Percentiles rank a stretch among this genome's conserved stretches.
Conservation (phyloP, 2,797 vertebrate species). For the Carapus acus region DNA sequence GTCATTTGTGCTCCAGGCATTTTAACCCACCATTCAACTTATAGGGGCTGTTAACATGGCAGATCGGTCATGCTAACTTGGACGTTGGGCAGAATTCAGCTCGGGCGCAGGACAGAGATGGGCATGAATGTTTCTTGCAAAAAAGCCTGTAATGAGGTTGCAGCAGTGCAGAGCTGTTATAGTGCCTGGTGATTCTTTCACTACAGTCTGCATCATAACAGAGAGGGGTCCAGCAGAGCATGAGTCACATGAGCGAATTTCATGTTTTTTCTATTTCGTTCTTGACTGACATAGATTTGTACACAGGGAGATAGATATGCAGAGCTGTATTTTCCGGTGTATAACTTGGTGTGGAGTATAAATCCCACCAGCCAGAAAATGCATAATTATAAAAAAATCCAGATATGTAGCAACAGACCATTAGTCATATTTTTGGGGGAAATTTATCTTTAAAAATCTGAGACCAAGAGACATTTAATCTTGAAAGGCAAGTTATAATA, state of each 20-base stretch:
- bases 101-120: constrained; percentile 39
- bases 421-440: no score
- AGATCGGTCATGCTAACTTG: constrained; percentile 72
- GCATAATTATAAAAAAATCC: no score
- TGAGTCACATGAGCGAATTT: constrained; percentile 47
- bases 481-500: no score
- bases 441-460: no score
- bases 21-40: constrained; percentile 67
- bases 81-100: constrained; percentile 55
- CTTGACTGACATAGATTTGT: no score
- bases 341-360: no score
- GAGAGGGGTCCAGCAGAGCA: constrained; percentile 50
- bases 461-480: no score
- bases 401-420: no score
- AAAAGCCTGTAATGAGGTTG: constrained; percentile 67
- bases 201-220: constrained; percentile 65
- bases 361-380: no score
- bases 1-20: constrained; percentile 79
- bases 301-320: no score
- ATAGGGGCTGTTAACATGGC: constrained; percentile 72
- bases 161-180: constrained; percentile 57
- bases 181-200: constrained; percentile 55
- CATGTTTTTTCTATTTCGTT: constrained; percentile 30
- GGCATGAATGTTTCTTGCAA: constrained; percentile 53
- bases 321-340: no score